These are phyloP conservation scores for Triplophysa dalaica DNA, from an alignment of 2,113 vertebrate genomes.

Conservation along the genomic window DNA sequence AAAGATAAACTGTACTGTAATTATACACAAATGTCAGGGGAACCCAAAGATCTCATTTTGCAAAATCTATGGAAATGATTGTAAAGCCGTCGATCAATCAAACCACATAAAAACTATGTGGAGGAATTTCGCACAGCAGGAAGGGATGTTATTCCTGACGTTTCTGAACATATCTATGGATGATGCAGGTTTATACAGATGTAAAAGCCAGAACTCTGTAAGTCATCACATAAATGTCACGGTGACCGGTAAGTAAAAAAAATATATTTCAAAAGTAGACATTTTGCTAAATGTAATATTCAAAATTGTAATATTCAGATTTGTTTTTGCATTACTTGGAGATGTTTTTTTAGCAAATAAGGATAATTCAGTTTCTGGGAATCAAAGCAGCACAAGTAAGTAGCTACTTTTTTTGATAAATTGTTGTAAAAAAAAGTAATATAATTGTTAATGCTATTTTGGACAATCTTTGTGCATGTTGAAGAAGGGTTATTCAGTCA, in stretches of 20 bases:
- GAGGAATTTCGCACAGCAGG: rapidly evolving
- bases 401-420: neutral
- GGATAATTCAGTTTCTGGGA: neutral
- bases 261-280: neutral
- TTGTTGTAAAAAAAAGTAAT: too few species aligned
- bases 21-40: constrained; percentile 6
- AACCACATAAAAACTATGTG: constrained; percentile 34
- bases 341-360: neutral
- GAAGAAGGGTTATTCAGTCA: neutral
- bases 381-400: constrained; percentile 6
- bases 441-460: neutral
- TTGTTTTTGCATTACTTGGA: neutral
- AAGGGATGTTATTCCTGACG: constrained; percentile 15
- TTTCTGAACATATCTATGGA: constrained; percentile 37
- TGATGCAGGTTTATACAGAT: constrained; percentile 64
- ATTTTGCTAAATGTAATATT: neutral
- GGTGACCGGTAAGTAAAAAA: constrained; percentile 59
- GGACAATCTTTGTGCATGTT: too few species aligned
- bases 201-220: rapidly evolving
- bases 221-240: constrained; percentile 54
- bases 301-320: neutral
- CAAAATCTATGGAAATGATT: neutral
- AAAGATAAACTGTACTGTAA: constrained; percentile 58
- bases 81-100: neutral
- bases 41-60: constrained; percentile 54